Percentiles rank a stretch among this genome's conserved stretches.
Conservation (phyloP, 2,113 vertebrate genomes). For the Xiphophorus hellerii region DNA sequence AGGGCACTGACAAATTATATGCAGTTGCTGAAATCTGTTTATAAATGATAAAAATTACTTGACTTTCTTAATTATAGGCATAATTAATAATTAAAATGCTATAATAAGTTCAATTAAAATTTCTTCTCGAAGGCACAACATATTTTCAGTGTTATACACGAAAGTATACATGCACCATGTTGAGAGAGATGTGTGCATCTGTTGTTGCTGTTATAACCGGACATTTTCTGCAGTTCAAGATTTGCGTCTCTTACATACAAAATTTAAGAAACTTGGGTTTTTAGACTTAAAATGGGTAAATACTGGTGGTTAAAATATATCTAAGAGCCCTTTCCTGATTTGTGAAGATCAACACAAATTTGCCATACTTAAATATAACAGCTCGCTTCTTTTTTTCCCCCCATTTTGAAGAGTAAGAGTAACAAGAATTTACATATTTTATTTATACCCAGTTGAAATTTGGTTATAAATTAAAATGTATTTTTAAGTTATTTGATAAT, state of each 20-base stretch:
- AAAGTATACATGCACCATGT: not conserved
- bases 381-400: not conserved
- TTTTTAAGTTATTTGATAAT: too few relatives aligned
- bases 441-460: not conserved
- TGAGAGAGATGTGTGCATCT: not conserved
- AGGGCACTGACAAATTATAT: conserved; percentile 22
- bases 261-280: too few relatives aligned
- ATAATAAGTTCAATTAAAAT: not conserved
- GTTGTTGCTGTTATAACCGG: not conserved
- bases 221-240: not conserved
- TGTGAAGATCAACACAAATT: not conserved
- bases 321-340: too few relatives aligned
- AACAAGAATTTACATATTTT: not conserved
- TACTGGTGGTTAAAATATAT: too few relatives aligned
- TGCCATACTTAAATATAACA: not conserved
- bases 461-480: not conserved
- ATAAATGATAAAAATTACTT: not conserved
- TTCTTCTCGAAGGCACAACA: not conserved
- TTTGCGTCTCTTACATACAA: too few relatives aligned
- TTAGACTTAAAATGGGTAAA: too few relatives aligned
- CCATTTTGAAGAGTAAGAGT: not conserved
- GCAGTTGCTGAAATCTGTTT: not conserved
- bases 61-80: not conserved
- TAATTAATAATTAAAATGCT: not conserved
- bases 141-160: not conserved